Percentiles rank a stretch among this genome's conserved stretches.
These are phyloP conservation scores for Brachionus plicatilis DNA, from an alignment of 1,140 invertebrate genomes.

Conservation along the genomic window DNA sequence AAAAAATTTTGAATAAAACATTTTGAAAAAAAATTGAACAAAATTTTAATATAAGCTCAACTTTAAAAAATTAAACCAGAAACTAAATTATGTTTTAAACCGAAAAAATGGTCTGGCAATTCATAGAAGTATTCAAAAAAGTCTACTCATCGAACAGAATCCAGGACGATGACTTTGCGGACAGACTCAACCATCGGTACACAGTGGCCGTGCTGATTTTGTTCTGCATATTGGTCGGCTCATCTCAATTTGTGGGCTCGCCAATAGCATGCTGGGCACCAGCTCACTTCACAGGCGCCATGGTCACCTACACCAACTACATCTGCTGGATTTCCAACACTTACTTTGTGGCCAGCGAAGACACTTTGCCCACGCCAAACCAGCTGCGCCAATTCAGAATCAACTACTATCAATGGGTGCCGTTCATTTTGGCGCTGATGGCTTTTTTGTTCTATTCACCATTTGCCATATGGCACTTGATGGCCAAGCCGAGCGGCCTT, in stretches of 20 bases:
- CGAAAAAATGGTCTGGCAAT: constrained; percentile 27
- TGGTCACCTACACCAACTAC: constrained; percentile 50
- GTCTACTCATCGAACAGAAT: not conserved
- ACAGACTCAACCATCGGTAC: constrained; percentile 44
- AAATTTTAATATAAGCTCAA: not conserved
- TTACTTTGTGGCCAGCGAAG: constrained; percentile 57
- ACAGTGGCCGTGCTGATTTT: constrained; percentile 73
- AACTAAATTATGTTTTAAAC: not conserved
- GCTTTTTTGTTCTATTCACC: constrained; percentile 40
- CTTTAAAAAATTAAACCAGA: not conserved
- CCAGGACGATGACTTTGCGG: constrained; percentile 45
- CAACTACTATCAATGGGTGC: constrained; percentile 41
- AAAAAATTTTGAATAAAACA: not conserved
- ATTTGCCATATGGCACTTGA: constrained; percentile 35
- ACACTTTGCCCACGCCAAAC: constrained; percentile 43
- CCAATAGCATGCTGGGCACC: constrained; percentile 71
- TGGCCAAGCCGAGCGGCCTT: constrained; percentile 28
- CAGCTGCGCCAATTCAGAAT: not conserved
- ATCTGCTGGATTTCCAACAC: constrained; percentile 58
- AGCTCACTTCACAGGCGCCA: constrained; percentile 43
- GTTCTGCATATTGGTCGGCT: constrained; percentile 76
- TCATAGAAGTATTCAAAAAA: constrained; percentile 26
- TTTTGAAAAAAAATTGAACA: not conserved
- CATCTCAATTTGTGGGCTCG: constrained; percentile 82
- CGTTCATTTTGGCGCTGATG: constrained; percentile 39